A percentile compares a stretch with the other conserved stretches of the same genome.
Evolutionary conservation across 2,797 vertebrate genomes (phyloP).

Genomic region (Rachycentron canadum): DNA sequence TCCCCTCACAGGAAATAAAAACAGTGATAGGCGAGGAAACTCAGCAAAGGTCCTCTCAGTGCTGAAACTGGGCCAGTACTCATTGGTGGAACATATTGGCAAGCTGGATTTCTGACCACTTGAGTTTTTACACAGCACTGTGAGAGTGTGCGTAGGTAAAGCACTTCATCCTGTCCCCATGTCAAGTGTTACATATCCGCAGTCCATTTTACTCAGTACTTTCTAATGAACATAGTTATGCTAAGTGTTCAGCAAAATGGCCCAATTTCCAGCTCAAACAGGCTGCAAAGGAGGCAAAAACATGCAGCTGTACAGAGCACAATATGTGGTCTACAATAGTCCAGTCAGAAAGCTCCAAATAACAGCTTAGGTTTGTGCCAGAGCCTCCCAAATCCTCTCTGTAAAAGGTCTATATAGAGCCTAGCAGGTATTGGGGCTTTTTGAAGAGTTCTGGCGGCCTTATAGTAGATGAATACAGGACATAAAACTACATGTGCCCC

Average conservation of each 20-base stretch:
- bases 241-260: background rate
- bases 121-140: conserved; percentile 4
- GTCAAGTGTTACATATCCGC: background rate
- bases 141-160: conserved; percentile 6
- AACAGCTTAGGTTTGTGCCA: conserved; percentile 2
- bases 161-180: conserved; percentile 10
- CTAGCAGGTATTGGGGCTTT: conserved; percentile 3
- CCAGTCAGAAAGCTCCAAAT: background rate
- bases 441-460: background rate
- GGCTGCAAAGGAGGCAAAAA: background rate
- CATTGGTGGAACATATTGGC: background rate
- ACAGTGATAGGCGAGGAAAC: conserved; percentile 48
- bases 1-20: conserved; percentile 59
- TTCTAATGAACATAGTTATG: conserved; percentile 7
- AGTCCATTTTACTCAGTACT: background rate
- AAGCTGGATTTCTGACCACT: conserved; percentile 10
- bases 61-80: conserved; percentile 53
- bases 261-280: background rate
- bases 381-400: background rate
- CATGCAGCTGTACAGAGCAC: background rate
- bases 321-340: background rate
- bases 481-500: background rate
- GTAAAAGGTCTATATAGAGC: background rate
- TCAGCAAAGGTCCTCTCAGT: conserved; percentile 21
- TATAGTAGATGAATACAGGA: background rate